Evolutionary conservation across 2,113 vertebrate genomes (phyloP), one percentile per base, ranked within the genome.

Genomic region (Nesogale talazaci): DNA sequence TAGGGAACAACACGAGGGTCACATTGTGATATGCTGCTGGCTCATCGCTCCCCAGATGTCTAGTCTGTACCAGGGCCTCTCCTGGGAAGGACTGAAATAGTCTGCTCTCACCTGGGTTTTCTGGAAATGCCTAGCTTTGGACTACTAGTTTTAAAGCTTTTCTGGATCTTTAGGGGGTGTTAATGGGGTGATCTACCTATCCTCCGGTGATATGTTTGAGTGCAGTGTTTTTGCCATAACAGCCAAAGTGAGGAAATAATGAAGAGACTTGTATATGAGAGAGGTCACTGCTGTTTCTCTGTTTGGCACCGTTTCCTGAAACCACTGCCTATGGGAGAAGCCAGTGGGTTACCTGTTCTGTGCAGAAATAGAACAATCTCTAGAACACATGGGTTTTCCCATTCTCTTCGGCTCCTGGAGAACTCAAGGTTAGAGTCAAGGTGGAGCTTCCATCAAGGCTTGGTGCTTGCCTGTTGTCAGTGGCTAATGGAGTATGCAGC

Each of bases 201-300:
- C 77, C 57, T 23, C 22, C 31, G 46, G 36, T 86, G 86, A 78
- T 52, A 75, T 17, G 46, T 57, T 92, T 88, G 81, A 77, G 67
- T 52, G 36, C 16, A 86, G 22, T 46, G n/a, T 79, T 89, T 87
- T 95, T 91, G 78, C 89, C 82, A 61, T 96, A 76, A 76, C 87
- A 77, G 94, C 84, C 85, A 76, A 61, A 79, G 15, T 20, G 46
- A 36, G 57, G 29, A 31, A 31, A 57, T 61, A 23, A 0, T 36
- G 76, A 76, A 75, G 72, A 19, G 12, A 69, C 3, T 1, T 6
- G 22, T 46, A 36, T 57, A 56, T 42, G 40, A 42, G 61, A 93
- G 70, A 90, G 46, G 83, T 36, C 38, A 1, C 27, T 7, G 6
- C 17, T 23, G 20, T 10, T n/a, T 52, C 72, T 56, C 4, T 14